Evolutionary conservation across 1,140 invertebrate species (phyloP).

Genomic region (Drosophila rufa): DNA sequence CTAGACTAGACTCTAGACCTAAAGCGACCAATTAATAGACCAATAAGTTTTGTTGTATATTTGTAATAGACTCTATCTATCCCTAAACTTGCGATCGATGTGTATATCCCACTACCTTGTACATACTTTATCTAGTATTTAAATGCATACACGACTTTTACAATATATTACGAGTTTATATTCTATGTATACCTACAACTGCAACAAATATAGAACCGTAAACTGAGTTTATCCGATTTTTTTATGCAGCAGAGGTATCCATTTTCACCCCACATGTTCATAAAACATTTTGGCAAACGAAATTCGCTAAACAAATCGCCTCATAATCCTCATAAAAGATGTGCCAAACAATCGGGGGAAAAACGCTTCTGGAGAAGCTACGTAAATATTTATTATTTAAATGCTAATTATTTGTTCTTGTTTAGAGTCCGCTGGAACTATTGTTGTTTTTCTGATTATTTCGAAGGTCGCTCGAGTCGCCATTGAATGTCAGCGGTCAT

Average conservation of each 20-base stretch:
- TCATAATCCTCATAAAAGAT: slow-evolving; percentile 37
- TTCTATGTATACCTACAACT: slow-evolving; percentile 46
- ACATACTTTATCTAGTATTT: slow-evolving; percentile 67
- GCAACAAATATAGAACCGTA: slow-evolving; percentile 60
- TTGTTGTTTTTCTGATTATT: slow-evolving; percentile 36
- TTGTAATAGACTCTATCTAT: slow-evolving; percentile 41
- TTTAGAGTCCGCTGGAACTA: slow-evolving; percentile 34
- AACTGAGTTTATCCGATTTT: slow-evolving; percentile 58
- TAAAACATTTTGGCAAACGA: slow-evolving; percentile 40
- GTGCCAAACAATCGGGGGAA: slow-evolving; percentile 44
- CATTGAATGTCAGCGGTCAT: slow-evolving; percentile 62
- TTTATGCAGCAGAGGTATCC: slow-evolving; percentile 1
- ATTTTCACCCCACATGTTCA: slow-evolving; percentile 38
- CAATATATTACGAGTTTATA: slow-evolving; percentile 43
- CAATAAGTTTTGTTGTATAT: slow-evolving; percentile 61
- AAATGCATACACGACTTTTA: slow-evolving; percentile 45
- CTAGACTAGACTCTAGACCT: slow-evolving; percentile 31
- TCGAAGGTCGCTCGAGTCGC: slow-evolving; percentile 35
- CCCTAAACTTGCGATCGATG: slow-evolving; percentile 15
- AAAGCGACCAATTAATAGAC: slow-evolving; percentile 72
- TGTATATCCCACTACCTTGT: slow-evolving; percentile 44
- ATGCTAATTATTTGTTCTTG: slow-evolving; percentile 65
- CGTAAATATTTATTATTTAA: slow-evolving; percentile 71
- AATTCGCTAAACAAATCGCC: slow-evolving; percentile 39
- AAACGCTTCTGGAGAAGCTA: slow-evolving; percentile 15